Base-by-base conservation (phyloP, 2,888 invertebrate species). In the Drosophila bunnanda region DNA sequence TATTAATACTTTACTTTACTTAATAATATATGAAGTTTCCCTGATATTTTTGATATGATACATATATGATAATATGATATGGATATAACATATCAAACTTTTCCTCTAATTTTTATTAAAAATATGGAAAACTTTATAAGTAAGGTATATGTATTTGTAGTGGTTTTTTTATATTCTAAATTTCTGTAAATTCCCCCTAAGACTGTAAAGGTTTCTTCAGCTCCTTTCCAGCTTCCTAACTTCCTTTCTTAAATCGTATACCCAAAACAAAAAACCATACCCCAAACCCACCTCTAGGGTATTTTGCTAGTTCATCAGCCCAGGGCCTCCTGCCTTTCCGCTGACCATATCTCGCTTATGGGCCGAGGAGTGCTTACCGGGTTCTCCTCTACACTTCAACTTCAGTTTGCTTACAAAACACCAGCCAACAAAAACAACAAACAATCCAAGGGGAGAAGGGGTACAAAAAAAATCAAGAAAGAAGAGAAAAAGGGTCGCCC, bases 371-470 rank as follows among this genome's bases (percentile, higher is more conserved):
- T 68, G 66, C 38, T 61, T 59, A 59, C 34, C 61, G 59, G 61
- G 64, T 62, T 50, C 69, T 48, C 69, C 32, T 69, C 36, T 69
- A 69, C 57, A 50, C 57, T 52, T 52, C 50, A 52, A 80, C 83
- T 88, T 85, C 75, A 79, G 83, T 88, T 84, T 86, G 88, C 87
- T 83, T 88, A 83, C 78, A 78, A 80, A 82, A 82, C 79, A 79
- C 52, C 75, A 78, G 46, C 76, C 68, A 78, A 70, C 78, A 80
- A 62, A 69, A 80, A 70, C 77, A 80, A 57, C 71, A 78, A 62
- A 66, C 75, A 55, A 54, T 66, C 66, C 79, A 67, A 67, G 57
- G 77, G 75, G 72, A 71, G 38, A 17, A 44, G 30, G 28, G 36
- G 36, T 10, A 30, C 25, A 10, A 25, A 44, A 17, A 28, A 28